Evolutionary conservation across 2,797 vertebrate genomes (phyloP).

Genomic region (Helicolenus hilgendorfi): DNA sequence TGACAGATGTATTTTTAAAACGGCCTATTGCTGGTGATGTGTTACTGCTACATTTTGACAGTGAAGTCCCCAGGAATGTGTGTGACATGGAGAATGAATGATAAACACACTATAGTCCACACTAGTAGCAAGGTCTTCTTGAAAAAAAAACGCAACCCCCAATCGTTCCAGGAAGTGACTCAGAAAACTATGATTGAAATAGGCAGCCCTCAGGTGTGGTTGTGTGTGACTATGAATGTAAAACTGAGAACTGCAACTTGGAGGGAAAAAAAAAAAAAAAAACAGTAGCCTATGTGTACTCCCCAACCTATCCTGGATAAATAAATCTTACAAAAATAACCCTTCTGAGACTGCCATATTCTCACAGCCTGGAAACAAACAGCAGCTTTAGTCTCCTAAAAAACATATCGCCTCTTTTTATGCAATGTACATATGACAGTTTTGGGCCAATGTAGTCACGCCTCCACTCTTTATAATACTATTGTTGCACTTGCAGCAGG

Average conservation of each 20-base stretch:
- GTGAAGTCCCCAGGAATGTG: neutral
- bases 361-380: conserved; percentile 62
- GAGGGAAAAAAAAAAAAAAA: neutral
- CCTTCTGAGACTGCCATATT: conserved; percentile 48
- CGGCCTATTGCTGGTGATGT: neutral
- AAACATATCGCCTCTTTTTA: conserved; percentile 38
- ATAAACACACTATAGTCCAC: conserved; percentile 23
- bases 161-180: conserved; percentile 36
- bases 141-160: conserved; percentile 20
- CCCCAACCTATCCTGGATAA: conserved; percentile 52
- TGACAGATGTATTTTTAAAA: neutral
- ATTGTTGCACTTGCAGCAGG: conserved; percentile 50
- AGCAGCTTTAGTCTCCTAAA: conserved; percentile 50
- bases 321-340: conserved; percentile 38
- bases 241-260: conserved; percentile 19
- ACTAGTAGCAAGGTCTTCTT: conserved; percentile 11
- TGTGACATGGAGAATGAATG: neutral
- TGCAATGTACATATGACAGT: conserved; percentile 78
- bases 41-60: neutral
- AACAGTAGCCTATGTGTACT: conserved; percentile 11
- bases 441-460: conserved; percentile 75
- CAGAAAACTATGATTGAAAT: conserved; percentile 38
- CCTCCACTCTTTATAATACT: conserved; percentile 39
- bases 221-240: conserved; percentile 42
- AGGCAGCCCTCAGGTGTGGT: conserved; percentile 40